Evolutionary conservation across 2,888 invertebrate genomes (phyloP), one percentile per base, ranked within the genome.

Genomic region (Drosophila mimica): DNA sequence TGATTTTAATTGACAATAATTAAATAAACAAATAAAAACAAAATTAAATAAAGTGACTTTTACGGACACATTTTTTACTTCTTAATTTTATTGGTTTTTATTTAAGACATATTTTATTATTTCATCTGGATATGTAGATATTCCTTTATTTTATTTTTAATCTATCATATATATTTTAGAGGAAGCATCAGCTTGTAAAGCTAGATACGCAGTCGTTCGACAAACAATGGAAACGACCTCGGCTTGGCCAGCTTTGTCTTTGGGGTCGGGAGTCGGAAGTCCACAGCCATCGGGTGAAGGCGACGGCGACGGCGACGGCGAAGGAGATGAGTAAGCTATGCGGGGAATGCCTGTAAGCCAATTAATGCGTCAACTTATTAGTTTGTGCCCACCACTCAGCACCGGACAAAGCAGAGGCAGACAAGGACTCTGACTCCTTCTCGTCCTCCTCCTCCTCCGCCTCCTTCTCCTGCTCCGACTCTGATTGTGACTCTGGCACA

Each of bases 291-390:
- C 31, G 46, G 54, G 25, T n/a, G 43, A 25, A 17, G n/a, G n/a
- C n/a, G n/a, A n/a, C n/a, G n/a, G n/a, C n/a, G n/a, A n/a, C n/a
- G 58, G 48, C 48, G 31, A 34, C 17, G 56, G 15, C 28, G 36
- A n/a, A 15, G 54, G 25, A 48, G 53, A 46, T 63, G 75, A 58
- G 57, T 60, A 33, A 69, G 80, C 61, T 76, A 86, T 86, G 78
- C 80, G 51, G 56, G 56, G 82, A 83, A 86, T 86, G 80, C 70
- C 78, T 86, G 76, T 80, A 83, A 88, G 88, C 85, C 85, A 86
- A 86, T 86, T 86, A 86, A 88, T 88, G 86, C 74, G 76, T 74
- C 80, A 86, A 88, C 88, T 88, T 86, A 86, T 86, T 88, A 86
- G 88, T 86, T 86, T 86, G 76, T 73, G 80, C 76, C 65, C 61